phyloP scores from a whole-genome alignment of 2,113 vertebrate genomes.

The Microtus montanus region DNA sequence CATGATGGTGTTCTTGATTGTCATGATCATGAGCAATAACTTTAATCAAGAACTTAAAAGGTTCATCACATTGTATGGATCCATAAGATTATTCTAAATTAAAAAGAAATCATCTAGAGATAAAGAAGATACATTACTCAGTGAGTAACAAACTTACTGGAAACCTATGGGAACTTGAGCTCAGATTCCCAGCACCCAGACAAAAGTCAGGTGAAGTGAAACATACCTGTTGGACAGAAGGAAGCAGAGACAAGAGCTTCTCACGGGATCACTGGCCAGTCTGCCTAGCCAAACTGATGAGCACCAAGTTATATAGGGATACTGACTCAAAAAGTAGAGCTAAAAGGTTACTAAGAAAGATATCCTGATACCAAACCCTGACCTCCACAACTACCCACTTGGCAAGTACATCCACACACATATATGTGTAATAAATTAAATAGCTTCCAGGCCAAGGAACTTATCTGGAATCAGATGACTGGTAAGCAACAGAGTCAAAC shows the following conservation, averaged over 20 bases:
- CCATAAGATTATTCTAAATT: not conserved
- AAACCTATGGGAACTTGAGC: not conserved
- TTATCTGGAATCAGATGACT: not conserved
- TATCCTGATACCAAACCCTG: not conserved
- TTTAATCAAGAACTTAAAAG: not conserved
- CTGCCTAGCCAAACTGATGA: not conserved
- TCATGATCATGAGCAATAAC: not conserved
- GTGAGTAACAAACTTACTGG: not conserved
- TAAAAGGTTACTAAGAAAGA: not conserved
- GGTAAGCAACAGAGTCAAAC: not conserved
- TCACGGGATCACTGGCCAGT: not conserved
- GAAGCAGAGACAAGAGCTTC: not conserved
- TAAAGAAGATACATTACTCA: not conserved
- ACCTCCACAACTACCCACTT: not conserved
- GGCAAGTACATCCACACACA: not conserved
- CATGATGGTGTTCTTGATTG: no score
- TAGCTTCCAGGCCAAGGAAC: not conserved
- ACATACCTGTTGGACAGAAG: not conserved
- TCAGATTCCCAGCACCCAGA: not conserved
- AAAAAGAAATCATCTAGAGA: not conserved
- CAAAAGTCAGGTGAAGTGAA: not conserved
- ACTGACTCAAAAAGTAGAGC: not conserved
- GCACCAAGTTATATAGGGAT: not conserved
- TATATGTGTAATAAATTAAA: not conserved
- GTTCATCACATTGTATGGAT: not conserved